Percentiles rank a stretch among this genome's conserved stretches.
Conservation (phyloP, 2,888 invertebrate species). For the Drosophila crucigera region DNA sequence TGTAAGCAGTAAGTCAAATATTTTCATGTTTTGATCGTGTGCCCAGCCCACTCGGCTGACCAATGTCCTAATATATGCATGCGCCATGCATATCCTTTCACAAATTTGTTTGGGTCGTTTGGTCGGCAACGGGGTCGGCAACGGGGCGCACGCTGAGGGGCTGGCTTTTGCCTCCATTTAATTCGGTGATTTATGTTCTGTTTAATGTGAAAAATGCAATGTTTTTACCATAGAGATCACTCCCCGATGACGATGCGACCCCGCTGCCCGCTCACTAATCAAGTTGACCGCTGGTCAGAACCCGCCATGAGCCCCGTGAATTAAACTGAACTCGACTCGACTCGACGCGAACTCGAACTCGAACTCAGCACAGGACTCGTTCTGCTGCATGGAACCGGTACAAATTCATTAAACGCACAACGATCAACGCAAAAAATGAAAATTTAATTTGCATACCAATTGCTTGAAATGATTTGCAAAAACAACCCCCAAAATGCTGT, state of each 20-base stretch:
- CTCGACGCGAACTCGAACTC: conserved; percentile 1
- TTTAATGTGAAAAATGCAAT: conserved; percentile 82
- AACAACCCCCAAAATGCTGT: conserved; percentile 43
- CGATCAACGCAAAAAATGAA: conserved; percentile 52
- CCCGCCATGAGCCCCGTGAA: conserved; percentile 18
- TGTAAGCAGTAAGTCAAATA: conserved; percentile 81
- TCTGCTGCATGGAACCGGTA: conserved; percentile 45
- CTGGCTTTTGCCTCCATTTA: conserved; percentile 67
- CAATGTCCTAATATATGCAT: conserved; percentile 37
- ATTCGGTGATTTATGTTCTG: conserved; percentile 83
- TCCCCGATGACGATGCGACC: conserved; percentile 73
- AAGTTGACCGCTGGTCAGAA: conserved; percentile 82
- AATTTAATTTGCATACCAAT: conserved; percentile 80
- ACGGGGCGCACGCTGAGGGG: conserved; percentile 38
- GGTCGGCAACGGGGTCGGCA: conserved; percentile 7
- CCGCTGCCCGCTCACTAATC: conserved; percentile 75
- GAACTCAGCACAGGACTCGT: conserved; percentile 6
- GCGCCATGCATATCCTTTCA: conserved; percentile 28
- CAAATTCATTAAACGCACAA: conserved; percentile 77
- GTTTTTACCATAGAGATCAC: conserved; percentile 84
- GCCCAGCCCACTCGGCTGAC: conserved; percentile 71
- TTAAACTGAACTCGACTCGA: conserved; percentile 11
- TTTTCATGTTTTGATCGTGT: conserved; percentile 84
- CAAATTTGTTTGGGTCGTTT: conserved; percentile 59
- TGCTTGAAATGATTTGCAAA: conserved; percentile 64